phyloP scores from a whole-genome alignment of 2,888 invertebrate species.

The Cistogaster globosa region DNA sequence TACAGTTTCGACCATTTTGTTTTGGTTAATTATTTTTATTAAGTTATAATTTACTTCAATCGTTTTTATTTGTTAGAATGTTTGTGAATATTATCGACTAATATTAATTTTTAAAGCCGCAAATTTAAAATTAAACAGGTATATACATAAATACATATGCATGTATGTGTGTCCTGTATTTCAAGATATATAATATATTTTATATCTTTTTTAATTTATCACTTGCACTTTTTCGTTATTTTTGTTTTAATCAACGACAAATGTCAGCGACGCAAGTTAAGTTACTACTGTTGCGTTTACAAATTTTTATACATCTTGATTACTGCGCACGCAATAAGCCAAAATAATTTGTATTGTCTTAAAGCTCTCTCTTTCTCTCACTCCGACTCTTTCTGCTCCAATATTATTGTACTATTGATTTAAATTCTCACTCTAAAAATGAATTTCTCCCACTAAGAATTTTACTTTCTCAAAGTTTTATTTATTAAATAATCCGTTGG shows the following conservation, averaged over 20 bases:
- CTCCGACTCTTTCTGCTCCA: no score
- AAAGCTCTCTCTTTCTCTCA: not conserved
- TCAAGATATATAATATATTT: not conserved
- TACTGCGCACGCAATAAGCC: constrained; percentile 58
- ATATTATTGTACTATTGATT: no score
- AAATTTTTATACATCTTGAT: constrained; percentile 41
- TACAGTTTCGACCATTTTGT: constrained; percentile 92
- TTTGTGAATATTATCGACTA: not conserved
- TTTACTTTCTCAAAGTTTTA: no score
- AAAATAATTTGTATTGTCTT: not conserved
- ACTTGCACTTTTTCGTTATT: not conserved
- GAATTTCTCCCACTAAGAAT: no score
- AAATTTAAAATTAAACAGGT: constrained; percentile 10
- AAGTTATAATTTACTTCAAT: constrained; percentile 9
- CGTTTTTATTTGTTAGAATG: constrained; percentile 15
- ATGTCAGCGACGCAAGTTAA: constrained; percentile 61
- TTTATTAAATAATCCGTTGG: no score
- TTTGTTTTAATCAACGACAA: constrained; percentile 35
- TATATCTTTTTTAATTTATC: not conserved
- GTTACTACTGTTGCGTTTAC: constrained; percentile 66
- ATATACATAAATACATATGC: not conserved
- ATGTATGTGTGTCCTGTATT: not conserved
- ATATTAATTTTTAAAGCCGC: constrained; percentile 32
- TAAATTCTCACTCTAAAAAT: no score
- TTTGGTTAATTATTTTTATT: constrained; percentile 42